Percentiles rank a stretch among this genome's conserved stretches.
Evolutionary conservation across 2,888 invertebrate genomes (phyloP).

Genomic region (Limenitis camilla): DNA sequence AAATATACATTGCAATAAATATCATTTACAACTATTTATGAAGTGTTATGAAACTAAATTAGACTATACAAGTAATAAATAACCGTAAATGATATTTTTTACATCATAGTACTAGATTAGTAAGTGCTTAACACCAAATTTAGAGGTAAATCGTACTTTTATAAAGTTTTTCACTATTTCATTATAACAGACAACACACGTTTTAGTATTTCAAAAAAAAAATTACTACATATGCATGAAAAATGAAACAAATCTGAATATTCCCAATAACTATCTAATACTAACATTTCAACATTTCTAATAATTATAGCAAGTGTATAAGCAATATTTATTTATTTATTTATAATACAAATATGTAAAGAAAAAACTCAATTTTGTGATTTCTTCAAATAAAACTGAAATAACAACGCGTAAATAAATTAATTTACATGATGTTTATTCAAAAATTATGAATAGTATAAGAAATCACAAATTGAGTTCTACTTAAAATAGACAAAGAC

Average conservation of each 20-base stretch:
- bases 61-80: constrained; percentile 7
- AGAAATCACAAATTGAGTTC: constrained; percentile 21
- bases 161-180: not conserved
- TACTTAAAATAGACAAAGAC: constrained; percentile 34
- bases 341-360: constrained; percentile 16
- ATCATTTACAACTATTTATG: constrained; percentile 15
- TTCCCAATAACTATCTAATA: constrained; percentile 7
- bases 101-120: constrained; percentile 19
- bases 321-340: constrained; percentile 19
- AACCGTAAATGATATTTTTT: constrained; percentile 13
- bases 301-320: constrained; percentile 22
- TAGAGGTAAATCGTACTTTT: constrained; percentile 4
- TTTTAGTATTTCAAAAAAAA: not conserved
- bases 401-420: too few species aligned
- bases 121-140: constrained; percentile 14
- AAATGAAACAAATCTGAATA: not conserved
- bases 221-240: not conserved
- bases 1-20: constrained; percentile 42
- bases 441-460: too few species aligned
- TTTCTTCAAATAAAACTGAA: constrained; percentile 8
- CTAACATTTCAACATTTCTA: constrained; percentile 19
- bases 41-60: not conserved
- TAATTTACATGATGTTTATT: too few species aligned
- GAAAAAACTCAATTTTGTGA: constrained; percentile 18
- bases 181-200: not conserved